These are phyloP conservation scores for Paramisgurnus dabryanus DNA, from an alignment of 2,113 vertebrate species.

Conservation along the genomic window DNA sequence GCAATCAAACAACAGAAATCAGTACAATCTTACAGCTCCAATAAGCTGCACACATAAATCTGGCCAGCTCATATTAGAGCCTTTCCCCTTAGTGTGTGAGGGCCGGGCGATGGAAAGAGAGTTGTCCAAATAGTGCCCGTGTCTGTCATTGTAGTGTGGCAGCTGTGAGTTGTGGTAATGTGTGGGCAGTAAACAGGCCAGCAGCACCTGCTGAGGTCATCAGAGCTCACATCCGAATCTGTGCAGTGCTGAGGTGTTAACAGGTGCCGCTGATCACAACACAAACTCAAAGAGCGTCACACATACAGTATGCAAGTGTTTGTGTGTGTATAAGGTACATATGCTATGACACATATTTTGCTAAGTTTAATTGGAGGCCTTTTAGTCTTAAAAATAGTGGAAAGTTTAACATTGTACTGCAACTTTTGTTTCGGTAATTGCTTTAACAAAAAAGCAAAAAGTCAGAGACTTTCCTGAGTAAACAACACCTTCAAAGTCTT, in stretches of 20 bases:
- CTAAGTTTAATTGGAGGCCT: too few relatives aligned
- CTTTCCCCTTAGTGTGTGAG: background rate
- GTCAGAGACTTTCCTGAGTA: too few relatives aligned
- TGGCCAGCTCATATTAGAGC: background rate
- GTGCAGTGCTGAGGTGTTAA: constrained; percentile 11
- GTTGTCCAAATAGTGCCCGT: background rate
- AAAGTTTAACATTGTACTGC: too few relatives aligned
- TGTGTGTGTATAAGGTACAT: background rate
- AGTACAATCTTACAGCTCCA: background rate
- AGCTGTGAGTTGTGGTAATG: constrained; percentile 24
- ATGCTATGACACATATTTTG: too few relatives aligned
- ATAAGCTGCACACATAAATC: background rate
- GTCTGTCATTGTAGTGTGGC: constrained; percentile 1
- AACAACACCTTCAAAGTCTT: too few relatives aligned
- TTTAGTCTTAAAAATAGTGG: too few relatives aligned
- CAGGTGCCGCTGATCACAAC: constrained; percentile 28
- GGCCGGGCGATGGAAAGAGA: background rate
- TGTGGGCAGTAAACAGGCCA: constrained; percentile 20
- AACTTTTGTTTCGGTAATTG: too few relatives aligned
- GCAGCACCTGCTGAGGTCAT: constrained; percentile 25
- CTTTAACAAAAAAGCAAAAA: too few relatives aligned
- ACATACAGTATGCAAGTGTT: background rate
- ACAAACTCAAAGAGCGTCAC: background rate
- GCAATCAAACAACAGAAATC: background rate
- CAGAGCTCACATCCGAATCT: constrained; percentile 12